These are phyloP conservation scores for Otus scops DNA, from an alignment of 2,797 vertebrate species.

Conservation along the genomic window DNA sequence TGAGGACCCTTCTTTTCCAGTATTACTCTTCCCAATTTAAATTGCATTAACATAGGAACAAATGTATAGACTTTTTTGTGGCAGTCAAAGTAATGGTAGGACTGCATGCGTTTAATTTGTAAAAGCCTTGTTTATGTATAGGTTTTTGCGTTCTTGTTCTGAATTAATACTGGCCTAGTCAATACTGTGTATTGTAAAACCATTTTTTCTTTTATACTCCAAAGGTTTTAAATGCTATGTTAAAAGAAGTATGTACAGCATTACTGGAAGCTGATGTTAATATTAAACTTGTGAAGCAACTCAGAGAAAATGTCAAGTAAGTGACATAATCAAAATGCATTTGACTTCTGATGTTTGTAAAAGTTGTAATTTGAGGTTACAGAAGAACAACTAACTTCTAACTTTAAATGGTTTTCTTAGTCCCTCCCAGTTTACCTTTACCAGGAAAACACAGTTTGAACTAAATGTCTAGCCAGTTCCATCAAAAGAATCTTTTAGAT, in stretches of 20 bases:
- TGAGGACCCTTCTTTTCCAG: not conserved
- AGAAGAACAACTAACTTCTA: not conserved
- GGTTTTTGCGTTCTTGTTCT: not conserved
- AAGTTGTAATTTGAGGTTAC: not conserved
- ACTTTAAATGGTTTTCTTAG: not conserved
- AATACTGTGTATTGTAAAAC: not conserved
- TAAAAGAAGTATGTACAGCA: constrained; percentile 97
- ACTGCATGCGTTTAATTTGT: not conserved
- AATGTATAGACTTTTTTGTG: not conserved
- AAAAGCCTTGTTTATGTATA: not conserved
- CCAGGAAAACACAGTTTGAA: not conserved
- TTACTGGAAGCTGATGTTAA: constrained; percentile 97
- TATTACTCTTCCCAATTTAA: not conserved
- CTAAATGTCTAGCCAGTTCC: not conserved
- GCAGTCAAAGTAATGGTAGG: not conserved
- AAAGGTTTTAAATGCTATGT: constrained; percentile 96
- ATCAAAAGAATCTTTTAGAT: not conserved
- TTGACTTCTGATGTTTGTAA: not conserved
- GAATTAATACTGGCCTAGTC: not conserved
- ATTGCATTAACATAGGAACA: not conserved
- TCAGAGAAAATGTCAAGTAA: constrained; percentile 98
- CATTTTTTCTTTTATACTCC: constrained; percentile 7
- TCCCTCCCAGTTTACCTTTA: not conserved
- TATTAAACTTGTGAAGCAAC: constrained; percentile 96
- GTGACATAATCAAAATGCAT: constrained; percentile 56